These are phyloP conservation scores for Misgurnus mizolepis DNA, from an alignment of 2,113 vertebrate genomes.

Conservation along the genomic window DNA sequence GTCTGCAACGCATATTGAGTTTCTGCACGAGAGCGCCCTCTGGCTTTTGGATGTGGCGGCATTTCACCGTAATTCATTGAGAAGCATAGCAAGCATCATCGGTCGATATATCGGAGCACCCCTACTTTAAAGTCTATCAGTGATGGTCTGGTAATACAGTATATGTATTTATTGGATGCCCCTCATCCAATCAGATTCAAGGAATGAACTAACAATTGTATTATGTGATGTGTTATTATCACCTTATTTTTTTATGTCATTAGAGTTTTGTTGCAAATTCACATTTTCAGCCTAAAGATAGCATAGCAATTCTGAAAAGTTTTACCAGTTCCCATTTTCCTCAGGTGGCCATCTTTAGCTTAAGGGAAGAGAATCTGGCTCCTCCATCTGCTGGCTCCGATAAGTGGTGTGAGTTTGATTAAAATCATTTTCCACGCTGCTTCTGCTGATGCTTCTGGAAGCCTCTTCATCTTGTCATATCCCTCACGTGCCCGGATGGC, in stretches of 20 bases:
- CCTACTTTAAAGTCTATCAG: too few relatives aligned
- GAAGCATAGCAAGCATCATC: too few relatives aligned
- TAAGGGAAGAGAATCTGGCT: constrained; percentile 24
- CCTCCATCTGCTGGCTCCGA: constrained; percentile 35
- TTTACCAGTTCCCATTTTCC: constrained; percentile 12
- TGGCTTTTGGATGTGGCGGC: too few relatives aligned
- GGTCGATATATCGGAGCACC: too few relatives aligned
- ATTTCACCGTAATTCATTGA: too few relatives aligned
- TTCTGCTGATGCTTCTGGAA: constrained; percentile 33
- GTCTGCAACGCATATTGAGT: too few relatives aligned
- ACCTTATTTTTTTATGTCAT: background rate
- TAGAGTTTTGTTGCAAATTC: background rate
- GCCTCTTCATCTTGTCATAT: constrained; percentile 50
- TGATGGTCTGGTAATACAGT: too few relatives aligned
- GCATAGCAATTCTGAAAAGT: background rate
- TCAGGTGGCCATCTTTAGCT: constrained; percentile 32
- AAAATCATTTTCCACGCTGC: constrained; percentile 36
- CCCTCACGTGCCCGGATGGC: constrained; percentile 45
- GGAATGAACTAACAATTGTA: too few relatives aligned
- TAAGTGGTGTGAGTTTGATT: constrained; percentile 48
- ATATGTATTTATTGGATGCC: too few relatives aligned
- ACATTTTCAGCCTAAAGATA: background rate
- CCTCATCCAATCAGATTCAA: background rate
- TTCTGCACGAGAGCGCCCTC: too few relatives aligned
- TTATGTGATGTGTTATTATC: background rate